Conservation (phyloP, 1,140 invertebrate species). For the Cyclina sinensis region DNA sequence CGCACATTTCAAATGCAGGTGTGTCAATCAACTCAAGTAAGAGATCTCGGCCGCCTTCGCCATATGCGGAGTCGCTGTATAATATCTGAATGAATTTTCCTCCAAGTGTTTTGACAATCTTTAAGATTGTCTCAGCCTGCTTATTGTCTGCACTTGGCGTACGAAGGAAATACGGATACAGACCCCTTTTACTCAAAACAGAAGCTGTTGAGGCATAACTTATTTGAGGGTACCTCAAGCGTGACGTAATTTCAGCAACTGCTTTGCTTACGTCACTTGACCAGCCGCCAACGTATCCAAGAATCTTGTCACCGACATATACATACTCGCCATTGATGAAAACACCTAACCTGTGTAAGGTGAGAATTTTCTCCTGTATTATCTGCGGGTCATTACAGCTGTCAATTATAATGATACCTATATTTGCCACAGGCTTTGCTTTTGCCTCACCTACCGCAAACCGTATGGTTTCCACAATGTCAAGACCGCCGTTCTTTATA, state of each 20-base stretch:
- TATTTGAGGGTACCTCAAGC: conserved; percentile 32
- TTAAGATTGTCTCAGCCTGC: conserved; percentile 25
- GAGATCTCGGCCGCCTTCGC: conserved; percentile 32
- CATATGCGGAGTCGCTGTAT: conserved; percentile 44
- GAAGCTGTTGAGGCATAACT: conserved; percentile 52
- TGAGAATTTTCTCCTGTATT: conserved; percentile 61
- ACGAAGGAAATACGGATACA: conserved; percentile 54
- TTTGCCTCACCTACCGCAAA: conserved; percentile 48
- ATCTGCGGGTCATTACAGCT: conserved; percentile 63
- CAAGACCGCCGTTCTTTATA: conserved; percentile 50
- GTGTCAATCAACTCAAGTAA: neutral
- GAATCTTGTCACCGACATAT: conserved; percentile 28
- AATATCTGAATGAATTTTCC: conserved; percentile 39
- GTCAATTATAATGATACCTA: conserved; percentile 60
- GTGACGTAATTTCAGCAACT: neutral
- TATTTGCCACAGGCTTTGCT: conserved; percentile 1
- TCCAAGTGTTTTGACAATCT: conserved; percentile 10
- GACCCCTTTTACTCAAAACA: neutral
- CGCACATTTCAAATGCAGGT: neutral
- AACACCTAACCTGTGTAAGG: conserved; percentile 45
- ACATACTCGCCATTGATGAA: neutral
- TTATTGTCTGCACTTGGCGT: conserved; percentile 17
- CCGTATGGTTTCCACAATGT: conserved; percentile 50
- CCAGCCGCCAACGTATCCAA: conserved; percentile 57
- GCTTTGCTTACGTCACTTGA: conserved; percentile 53